Base-by-base conservation (phyloP, 1,140 invertebrate species). In the Wiebesia pumilae region DNA sequence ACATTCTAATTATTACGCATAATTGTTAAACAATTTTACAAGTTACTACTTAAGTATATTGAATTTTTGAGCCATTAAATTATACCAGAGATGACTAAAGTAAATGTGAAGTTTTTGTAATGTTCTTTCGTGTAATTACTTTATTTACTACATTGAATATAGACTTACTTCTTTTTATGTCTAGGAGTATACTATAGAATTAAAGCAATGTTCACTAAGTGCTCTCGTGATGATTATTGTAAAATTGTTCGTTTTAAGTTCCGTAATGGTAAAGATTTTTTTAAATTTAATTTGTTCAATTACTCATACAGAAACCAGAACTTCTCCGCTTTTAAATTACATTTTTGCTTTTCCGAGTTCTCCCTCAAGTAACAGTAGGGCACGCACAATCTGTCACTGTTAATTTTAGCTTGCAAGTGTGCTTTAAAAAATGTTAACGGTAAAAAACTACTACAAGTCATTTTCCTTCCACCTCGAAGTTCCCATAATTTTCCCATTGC, bases 391-490 rank as follows among this genome's bases (percentile, higher is more conserved):
- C 71, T 75, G 80, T 82, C 79, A 77, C 51, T 81, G 47, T 75
- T 86, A 86, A 86, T 86, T 82, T 82, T 86, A 86, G 80, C 85
- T 82, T 69, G 78, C 67, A 40, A 73, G 62, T 69, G 75, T 69
- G n/a, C 21, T 43, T 14, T 73, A 77, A 77, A 77, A 65, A 77
- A 33, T 3, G 51, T 54, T 12, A 35, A 40, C 16, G 7, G 30
- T 30, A 67, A 85, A 85, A 71, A 83, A 33, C 27, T 54, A 16
- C 35, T 54, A 80, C 33, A 51, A 79, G 43, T 38, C 78, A 47
- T 73, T 75, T 62, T 58, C 30, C 77, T 38, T 30, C 47, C 67
- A 69, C 0, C 51, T 65, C 62, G n/a, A n/a, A 24, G 62, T n/a
- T 35, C 47, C 62, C 0, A 27, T 54, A n/a, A 30, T 51, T 82